Conservation (phyloP, 2,113 vertebrate species). For the Gnathonemus echidnorhynchus region DNA sequence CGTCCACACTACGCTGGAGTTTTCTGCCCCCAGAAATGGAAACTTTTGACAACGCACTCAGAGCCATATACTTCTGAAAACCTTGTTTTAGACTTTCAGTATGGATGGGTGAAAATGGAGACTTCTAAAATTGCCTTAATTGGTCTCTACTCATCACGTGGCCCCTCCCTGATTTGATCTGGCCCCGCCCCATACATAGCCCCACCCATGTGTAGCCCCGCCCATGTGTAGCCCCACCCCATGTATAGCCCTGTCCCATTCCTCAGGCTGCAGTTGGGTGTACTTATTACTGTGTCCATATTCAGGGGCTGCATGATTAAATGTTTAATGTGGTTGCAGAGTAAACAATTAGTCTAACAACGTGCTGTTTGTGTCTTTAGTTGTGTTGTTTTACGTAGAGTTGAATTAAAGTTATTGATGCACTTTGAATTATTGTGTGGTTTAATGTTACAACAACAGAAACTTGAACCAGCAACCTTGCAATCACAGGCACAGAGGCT, state of each 20-base stretch:
- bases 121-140: not conserved
- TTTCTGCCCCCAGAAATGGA: not conserved
- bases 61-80: not conserved
- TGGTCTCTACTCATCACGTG: not conserved
- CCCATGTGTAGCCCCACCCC: not conserved
- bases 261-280: not conserved
- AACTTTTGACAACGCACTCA: not conserved
- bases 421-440: not conserved
- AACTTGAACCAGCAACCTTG: no score
- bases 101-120: not conserved
- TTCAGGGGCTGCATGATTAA: not conserved
- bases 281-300: not conserved
- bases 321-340: not conserved
- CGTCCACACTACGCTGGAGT: not conserved
- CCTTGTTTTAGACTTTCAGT: not conserved
- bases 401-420: not conserved
- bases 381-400: not conserved
- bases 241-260: not conserved
- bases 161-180: not conserved
- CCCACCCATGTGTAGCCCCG: no score
- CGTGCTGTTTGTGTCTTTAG: not conserved
- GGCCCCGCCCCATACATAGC: not conserved
- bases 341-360: not conserved
- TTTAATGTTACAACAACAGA: no score
- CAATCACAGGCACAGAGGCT: no score